Evolutionary conservation across 2,888 invertebrate species (phyloP).

Genomic region (Lasioglossum marginatum): DNA sequence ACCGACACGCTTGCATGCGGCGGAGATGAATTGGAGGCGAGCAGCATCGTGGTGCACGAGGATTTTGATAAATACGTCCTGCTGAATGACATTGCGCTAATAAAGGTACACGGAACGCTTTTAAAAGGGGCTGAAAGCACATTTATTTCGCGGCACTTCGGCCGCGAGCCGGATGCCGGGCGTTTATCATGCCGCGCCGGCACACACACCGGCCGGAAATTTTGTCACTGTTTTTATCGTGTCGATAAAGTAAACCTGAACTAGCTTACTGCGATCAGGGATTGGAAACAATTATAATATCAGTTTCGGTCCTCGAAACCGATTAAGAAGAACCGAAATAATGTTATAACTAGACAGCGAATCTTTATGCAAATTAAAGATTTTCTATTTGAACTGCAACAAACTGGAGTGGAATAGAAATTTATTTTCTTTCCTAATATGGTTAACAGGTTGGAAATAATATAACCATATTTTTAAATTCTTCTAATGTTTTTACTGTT

Average conservation of each 20-base stretch:
- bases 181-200: slow-evolving; percentile 15
- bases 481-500: too few relatives aligned
- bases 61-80: slow-evolving; percentile 67
- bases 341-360: too few relatives aligned
- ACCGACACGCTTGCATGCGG: not conserved
- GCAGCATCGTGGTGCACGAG: slow-evolving; percentile 69
- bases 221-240: slow-evolving; percentile 13
- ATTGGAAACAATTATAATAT: not conserved
- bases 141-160: not conserved
- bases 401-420: too few relatives aligned
- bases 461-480: too few relatives aligned
- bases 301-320: not conserved
- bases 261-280: not conserved
- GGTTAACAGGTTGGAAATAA: too few relatives aligned
- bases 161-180: not conserved
- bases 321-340: not conserved
- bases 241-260: slow-evolving; percentile 2
- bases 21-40: slow-evolving; percentile 61
- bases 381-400: too few relatives aligned
- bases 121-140: slow-evolving; percentile 13
- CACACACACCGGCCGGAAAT: not conserved
- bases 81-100: slow-evolving; percentile 75
- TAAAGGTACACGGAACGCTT: slow-evolving; percentile 69
- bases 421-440: too few relatives aligned
- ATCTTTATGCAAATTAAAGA: too few relatives aligned